Evolutionary conservation across 1,140 invertebrate species (phyloP), one percentile per base, ranked within the genome.

Genomic region (Probaryconus sp.): DNA sequence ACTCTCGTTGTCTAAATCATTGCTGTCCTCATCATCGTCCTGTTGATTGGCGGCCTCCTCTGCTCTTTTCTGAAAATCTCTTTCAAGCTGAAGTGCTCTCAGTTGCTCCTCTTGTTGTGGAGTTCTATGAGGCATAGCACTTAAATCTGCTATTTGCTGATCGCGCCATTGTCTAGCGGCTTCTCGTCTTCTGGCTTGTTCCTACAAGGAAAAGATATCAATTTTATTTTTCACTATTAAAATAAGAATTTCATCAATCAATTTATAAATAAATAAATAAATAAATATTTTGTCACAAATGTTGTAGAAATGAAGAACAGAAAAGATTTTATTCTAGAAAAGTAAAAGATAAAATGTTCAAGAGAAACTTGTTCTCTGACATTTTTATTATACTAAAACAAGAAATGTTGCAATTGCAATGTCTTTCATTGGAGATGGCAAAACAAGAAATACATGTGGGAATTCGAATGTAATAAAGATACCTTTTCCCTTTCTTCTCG

Each of bases 1-100:
- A 61, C 83, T 88, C 13, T 89, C 88, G 7, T 81, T 79, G 3
- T 88, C 85, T 5, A 86, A 20, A 30, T 87, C 86, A 20, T 86
- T 87, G 10, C 83, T 83, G 16, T 88, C 91, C 26, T 92, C 93
- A 60, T 94, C 94, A 13, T 95, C 93, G 37, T 97, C 94, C 75
- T 96, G 93, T 28, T 93, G 91, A 70, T 90, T 91, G 11, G 92
- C 90, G 26, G 90, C 89, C 83, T 95, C 94, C 80, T 94, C 93
- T 2, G 95, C 96, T 35, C 96, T 88, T 28, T 94, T 90, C 76
- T 97, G 94, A 82, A 97, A 97, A 81, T 97, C 96, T 63, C 93
- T 89, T 83, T 97, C 96, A 3, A 97, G 85, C 56, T 93, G 92
- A 33, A 97, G 87, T 3, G 95, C 93, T 50, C 94, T 89, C 10